Base-by-base conservation (phyloP, 2,888 invertebrate genomes). In the Linhomoeus sp. region DNA sequence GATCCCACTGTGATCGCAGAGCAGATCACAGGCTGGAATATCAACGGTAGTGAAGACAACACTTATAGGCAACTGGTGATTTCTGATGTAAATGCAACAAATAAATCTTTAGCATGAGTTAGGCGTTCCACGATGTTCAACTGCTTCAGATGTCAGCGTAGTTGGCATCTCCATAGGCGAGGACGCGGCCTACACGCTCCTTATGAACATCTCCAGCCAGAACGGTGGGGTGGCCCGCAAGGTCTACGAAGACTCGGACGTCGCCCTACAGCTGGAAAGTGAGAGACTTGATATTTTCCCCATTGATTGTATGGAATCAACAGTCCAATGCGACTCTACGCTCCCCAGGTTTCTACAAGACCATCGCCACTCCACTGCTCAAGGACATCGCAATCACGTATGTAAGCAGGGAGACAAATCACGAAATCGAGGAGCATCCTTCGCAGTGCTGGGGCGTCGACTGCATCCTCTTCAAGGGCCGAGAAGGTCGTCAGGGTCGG, bases 211-310 rank as follows among this genome's bases (percentile, higher is more conserved):
- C 41, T 74, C 79, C 0, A 66, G 75, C 22, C 72, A 74, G 50
- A 79, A 78, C 65, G 70, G 70, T 29, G 80, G 78, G 3, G 76
- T 78, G 63, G 74, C 76, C 56, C 68, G 78, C 2, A 75, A 76
- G 62, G 79, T 81, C 53, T 79, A 79, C 66, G 78, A 77, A 62
- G 77, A 75, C n/a, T 71, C 76, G 0, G 78, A 78, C 61, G 76
- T 78, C 1, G 72, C 74, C 50, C 63, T 76, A 39, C 79, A 80
- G 63, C 67, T 80, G 40, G 68, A 47, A 15, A 50, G 53, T 50
- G 9, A 29, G 29, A 9, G 29, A 9, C 7, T 29, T 12, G 5
- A 29, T 23, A 5, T 41, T 3, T 35, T 7, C 35, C 7, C 9
- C 19, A 9, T 41, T 23, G 15, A 5, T 7, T 38, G 20, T 17